Percentiles rank a stretch among this genome's conserved stretches.
These are phyloP conservation scores for Babyrousa celebensis DNA, from an alignment of 2,797 vertebrate species.

Conservation along the genomic window DNA sequence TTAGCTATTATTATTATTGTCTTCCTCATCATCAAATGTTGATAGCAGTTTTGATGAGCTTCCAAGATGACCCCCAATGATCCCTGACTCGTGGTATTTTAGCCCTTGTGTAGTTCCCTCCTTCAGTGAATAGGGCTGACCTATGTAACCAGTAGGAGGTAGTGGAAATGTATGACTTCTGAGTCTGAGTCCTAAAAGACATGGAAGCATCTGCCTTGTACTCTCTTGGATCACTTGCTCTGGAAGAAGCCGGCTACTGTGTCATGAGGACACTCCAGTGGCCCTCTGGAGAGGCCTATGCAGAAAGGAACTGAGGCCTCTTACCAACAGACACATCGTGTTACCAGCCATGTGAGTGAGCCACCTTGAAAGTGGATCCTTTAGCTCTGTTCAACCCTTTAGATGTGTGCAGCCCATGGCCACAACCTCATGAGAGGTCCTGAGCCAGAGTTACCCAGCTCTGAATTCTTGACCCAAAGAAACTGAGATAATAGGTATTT, in stretches of 20 bases:
- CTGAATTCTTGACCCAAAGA: slow-evolving; percentile 45
- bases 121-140: not conserved
- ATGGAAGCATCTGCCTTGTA: not conserved
- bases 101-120: not conserved
- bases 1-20: not conserved
- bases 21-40: not conserved
- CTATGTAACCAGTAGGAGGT: not conserved
- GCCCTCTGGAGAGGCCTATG: not conserved
- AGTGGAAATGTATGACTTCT: not conserved
- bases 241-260: not conserved
- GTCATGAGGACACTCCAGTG: not conserved
- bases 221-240: not conserved
- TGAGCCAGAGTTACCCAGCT: slow-evolving; percentile 40
- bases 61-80: not conserved
- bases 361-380: not conserved
- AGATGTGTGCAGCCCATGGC: not conserved
- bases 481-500: slow-evolving; percentile 33
- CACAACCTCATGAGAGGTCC: not conserved
- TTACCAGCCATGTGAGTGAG: not conserved
- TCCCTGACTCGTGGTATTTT: not conserved
- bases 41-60: not conserved
- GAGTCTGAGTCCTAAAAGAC: not conserved
- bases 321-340: not conserved
- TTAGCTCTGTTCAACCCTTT: not conserved
- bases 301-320: not conserved